Evolutionary conservation across 2,888 invertebrate species (phyloP), one percentile per base, ranked within the genome.

Genomic region (Serrognathus titanus): DNA sequence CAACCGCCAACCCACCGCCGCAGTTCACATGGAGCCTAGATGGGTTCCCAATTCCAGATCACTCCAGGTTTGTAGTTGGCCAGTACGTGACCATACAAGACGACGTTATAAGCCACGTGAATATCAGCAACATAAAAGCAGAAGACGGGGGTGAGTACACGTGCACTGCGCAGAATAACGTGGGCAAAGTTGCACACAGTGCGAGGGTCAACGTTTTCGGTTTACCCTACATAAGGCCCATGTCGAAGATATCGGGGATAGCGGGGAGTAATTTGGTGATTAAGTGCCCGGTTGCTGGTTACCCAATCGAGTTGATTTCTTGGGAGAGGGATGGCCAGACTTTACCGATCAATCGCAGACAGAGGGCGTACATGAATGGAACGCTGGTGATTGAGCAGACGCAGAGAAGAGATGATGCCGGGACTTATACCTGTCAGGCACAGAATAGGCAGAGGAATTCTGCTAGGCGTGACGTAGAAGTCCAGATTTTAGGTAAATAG

Each of bases 1-100:
- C 94, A n/a, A 89, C 92, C 70, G 96, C 96, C 49, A 95, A 93
- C 78, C 96, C 96, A 6, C 90, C 92, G 49, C 96, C 96, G 3
- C 90, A 91, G 75, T 93, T 97, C 78, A 86, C 87, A 49, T 97
- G 96, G 96, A 85, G 89, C 7, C 82, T 94, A 63, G 94, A 94
- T 74, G 93, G 92, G 47, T 93, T 92, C 78, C 88, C 92, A 50
- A 75, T 78, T 51, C 78, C 78, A 1, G 77, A 77, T 61, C 79
- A 78, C 73, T 80, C 78, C 71, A 90, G 94, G 71, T 93, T 93
- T 78, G 85, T 94, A 70, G 92, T 93, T 57, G 94, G 94, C 36
- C 93, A 94, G 76, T 93, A 94, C 79, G 93, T 94, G 63, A 94
- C 93, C 13, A 85, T 93, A 43, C 93, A 93, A 79, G 94, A 93